phyloP scores from a whole-genome alignment of 2,797 vertebrate species.

The Anniella stebbinsi region DNA sequence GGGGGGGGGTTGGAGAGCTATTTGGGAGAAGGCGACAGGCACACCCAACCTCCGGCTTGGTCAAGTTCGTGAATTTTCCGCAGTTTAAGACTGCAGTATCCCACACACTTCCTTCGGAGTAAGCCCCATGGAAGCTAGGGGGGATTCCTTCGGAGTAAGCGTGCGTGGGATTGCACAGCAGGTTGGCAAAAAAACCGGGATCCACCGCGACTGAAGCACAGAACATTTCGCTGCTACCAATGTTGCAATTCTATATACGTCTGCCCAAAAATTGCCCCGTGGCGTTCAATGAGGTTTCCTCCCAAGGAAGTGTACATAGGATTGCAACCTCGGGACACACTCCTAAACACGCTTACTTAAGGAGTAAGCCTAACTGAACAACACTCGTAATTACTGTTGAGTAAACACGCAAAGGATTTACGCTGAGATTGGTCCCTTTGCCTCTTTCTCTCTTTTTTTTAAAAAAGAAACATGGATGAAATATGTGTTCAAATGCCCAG shows the following conservation, averaged over 20 bases:
- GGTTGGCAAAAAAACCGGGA: neutral
- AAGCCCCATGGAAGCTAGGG: neutral
- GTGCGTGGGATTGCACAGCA: neutral
- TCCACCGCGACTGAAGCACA: neutral
- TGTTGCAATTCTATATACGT: neutral
- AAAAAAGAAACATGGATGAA: neutral
- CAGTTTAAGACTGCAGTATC: too few relatives aligned
- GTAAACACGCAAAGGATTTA: too few relatives aligned
- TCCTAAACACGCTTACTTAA: neutral
- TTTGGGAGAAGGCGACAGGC: neutral
- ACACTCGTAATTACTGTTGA: too few relatives aligned
- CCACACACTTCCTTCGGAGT: neutral
- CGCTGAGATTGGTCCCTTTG: too few relatives aligned
- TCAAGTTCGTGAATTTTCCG: too few relatives aligned
- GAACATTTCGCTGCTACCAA: accelerated
- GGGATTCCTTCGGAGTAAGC: neutral
- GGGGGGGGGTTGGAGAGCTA: neutral
- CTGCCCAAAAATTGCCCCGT: neutral
- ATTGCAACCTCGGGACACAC: too few relatives aligned
- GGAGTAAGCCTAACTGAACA: neutral
- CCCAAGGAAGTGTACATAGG: neutral
- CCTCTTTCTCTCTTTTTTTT: neutral
- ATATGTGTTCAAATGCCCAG: neutral
- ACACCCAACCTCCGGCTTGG: neutral
- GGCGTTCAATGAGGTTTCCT: neutral